Evolutionary conservation across 2,888 invertebrate species (phyloP), one percentile per base, ranked within the genome.

Genomic region (Volucella inflata): DNA sequence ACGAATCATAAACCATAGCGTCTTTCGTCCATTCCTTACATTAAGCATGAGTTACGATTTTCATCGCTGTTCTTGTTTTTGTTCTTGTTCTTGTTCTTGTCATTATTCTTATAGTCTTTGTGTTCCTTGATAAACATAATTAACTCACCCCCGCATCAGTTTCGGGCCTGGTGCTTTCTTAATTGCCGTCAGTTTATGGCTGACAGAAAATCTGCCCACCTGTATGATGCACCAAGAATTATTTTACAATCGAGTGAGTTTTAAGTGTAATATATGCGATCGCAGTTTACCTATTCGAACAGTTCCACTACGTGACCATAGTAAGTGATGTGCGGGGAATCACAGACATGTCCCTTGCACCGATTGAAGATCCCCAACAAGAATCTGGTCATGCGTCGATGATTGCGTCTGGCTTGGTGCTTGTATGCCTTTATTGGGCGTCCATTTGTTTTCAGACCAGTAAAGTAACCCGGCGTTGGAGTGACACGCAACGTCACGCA

Each of bases 121-220:
- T 30, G 30, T 30, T 30, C 30, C 30, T 30, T 30, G 30, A 6
- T 30, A 30, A 30, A 40, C 57, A 16, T 84, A 71, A 80, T 80
- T 76, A 84, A 71, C 84, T 76, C 84, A 62, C 84, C 84, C 84
- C 80, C 75, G 71, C 14, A 75, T 84, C 75, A 80, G 75, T 75
- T 84, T 75, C 71, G 65, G 70, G 71, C 44, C 57, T 71, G 84
- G 62, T 42, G 65, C 48, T 48, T 71, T 48, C 70, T 76, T 84
- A 84, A 80, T 84, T 80, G 84, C 80, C 80, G 17, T 59, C 80
- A 67, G 62, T 80, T 80, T 84, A 75, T 84, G 84, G 64, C 65
- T 84, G 84, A 80, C 65, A 67, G 75, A 65, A 64, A 74, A 71
- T 80, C 75, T 80, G 65, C 60, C 70, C 80, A 71, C 77, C 67